Conservation (phyloP, 2,888 invertebrate genomes). For the Carcina quercana region DNA sequence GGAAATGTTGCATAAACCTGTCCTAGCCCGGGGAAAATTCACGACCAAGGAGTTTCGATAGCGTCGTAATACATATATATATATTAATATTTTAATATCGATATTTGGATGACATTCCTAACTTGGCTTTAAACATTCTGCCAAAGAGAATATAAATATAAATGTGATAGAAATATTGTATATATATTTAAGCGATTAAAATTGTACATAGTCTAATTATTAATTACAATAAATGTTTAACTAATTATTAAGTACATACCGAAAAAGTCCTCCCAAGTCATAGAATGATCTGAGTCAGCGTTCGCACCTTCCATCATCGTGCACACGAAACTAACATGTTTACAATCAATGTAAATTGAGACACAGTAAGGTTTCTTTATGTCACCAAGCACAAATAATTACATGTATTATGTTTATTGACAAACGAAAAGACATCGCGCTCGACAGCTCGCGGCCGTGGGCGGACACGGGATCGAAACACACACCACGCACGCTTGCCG, state of each 20-base stretch:
- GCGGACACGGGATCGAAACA: slow-evolving; percentile 20
- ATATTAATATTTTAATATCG: too few species aligned
- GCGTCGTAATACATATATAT: too few species aligned
- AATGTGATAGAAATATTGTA: not conserved
- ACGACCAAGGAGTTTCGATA: slow-evolving; percentile 17
- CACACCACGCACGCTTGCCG: slow-evolving; percentile 19
- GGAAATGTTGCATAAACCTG: slow-evolving; percentile 54
- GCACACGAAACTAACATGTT: slow-evolving; percentile 40
- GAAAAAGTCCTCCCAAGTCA: slow-evolving; percentile 83
- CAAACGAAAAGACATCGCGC: slow-evolving; percentile 56
- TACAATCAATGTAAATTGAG: slow-evolving; percentile 16
- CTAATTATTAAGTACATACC: slow-evolving; percentile 57
- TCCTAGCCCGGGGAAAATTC: slow-evolving; percentile 43
- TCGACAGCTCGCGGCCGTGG: slow-evolving; percentile 24
- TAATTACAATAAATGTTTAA: not conserved
- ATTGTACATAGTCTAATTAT: not conserved
- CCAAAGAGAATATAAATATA: not conserved
- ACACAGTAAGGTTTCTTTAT: slow-evolving; percentile 27
- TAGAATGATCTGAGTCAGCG: slow-evolving; percentile 79
- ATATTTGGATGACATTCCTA: too few species aligned
- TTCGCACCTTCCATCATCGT: slow-evolving; percentile 68
- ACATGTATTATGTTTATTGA: slow-evolving; percentile 49
- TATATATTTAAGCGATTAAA: not conserved
- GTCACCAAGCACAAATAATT: slow-evolving; percentile 36
- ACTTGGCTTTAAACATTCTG: not conserved